Evolutionary conservation across 2,113 vertebrate species (phyloP).

Genomic region (Probosciger aterrimus): DNA sequence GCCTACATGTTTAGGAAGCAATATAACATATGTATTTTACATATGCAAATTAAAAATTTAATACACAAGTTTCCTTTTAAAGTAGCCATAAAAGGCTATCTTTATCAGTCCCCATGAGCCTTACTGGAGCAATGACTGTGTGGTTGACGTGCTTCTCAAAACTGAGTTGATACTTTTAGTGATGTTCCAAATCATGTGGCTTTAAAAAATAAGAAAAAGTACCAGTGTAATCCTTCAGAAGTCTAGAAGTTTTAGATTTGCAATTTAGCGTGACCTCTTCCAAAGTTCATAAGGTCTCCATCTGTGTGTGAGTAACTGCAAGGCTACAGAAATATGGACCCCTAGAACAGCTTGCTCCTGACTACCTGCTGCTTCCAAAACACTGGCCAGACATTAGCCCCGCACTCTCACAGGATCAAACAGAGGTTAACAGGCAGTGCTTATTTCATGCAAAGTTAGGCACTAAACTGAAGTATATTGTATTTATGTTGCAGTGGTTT

Average conservation of each 20-base stretch:
- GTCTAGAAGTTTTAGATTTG: slow-evolving; percentile 63
- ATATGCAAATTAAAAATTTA: neutral
- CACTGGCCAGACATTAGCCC: slow-evolving; percentile 91
- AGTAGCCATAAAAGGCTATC: neutral
- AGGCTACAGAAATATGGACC: slow-evolving; percentile 87
- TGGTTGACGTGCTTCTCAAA: neutral
- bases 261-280: slow-evolving; percentile 83
- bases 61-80: neutral
- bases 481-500: slow-evolving; percentile 47
- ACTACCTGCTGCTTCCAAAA: slow-evolving; percentile 99
- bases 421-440: slow-evolving; percentile 81
- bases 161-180: slow-evolving; percentile 7
- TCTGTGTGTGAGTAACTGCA: slow-evolving; percentile 87
- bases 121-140: neutral
- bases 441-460: slow-evolving; percentile 82
- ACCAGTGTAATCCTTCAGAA: slow-evolving; percentile 51
- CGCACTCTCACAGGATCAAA: slow-evolving; percentile 91
- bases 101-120: neutral
- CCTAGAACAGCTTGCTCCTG: slow-evolving; percentile 86
- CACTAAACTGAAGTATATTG: slow-evolving; percentile 74
- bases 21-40: neutral
- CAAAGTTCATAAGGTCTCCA: slow-evolving; percentile 93
- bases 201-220: neutral
- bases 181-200: slow-evolving; percentile 16
- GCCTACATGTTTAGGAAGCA: neutral